Evolutionary conservation across 2,888 invertebrate genomes (phyloP), one percentile per base, ranked within the genome.

Genomic region (Mechanitis mazaeus): DNA sequence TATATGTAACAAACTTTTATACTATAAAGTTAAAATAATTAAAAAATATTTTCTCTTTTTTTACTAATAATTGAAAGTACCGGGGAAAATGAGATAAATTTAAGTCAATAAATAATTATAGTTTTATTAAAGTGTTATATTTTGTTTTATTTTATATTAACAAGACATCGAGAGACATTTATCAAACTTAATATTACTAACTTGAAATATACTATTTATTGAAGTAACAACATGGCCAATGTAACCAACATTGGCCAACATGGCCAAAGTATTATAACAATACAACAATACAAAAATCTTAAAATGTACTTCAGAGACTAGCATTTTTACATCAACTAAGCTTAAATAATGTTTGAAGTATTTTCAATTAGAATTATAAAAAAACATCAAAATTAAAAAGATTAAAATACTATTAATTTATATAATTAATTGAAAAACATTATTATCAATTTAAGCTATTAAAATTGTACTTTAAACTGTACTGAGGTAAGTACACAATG

Each of bases 41-140:
- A 1, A 5, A 42, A 42, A 42, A 42, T 42, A 42, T 9, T 42
- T 42, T 42, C 42, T 42, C 42, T 9, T 42, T 42, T 20, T 9
- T 42, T 42, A 42, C 42, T 42, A 42, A 42, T 42, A 42, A 42
- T 42, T 42, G 42, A 42, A 3, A 35, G 4, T 5, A 31, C 61
- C 56, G 47, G 65, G 65, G 56, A 57, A 55, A 63, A 56, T 63
- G 63, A 64, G 57, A 66, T 61, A 58, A 47, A 56, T 59, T 58
- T 64, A 65, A 33, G 33, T 50, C 50, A 33, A 54, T 31, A 65
- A 63, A 63, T 65, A 56, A 58, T 58, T 11, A 59, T 45, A 53
- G 35, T 20, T 20, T 20, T 20, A 20, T 20, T 55, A 59, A 59
- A 50, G 9, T 9, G 42, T 42, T 42, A 42, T 42, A 9, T 42